These are phyloP conservation scores for Stichopus horrens DNA, from an alignment of 53 echinoderm and acorn worm genomes.

Conservation along the genomic window DNA sequence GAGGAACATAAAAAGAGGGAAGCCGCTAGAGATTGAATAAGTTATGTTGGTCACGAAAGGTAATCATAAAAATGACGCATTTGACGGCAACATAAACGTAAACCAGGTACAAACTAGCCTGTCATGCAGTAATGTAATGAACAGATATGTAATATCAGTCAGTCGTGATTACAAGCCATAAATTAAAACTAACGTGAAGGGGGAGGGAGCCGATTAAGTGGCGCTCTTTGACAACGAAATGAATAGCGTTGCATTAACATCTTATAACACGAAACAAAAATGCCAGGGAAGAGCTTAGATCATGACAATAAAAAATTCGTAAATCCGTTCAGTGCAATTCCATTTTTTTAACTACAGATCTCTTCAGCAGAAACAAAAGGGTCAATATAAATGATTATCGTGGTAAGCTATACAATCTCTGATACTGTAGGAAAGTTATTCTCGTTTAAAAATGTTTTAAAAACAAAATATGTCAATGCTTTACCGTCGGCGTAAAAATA, in stretches of 20 bases:
- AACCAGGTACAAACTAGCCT: not conserved
- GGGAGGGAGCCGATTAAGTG: not conserved
- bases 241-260: not conserved
- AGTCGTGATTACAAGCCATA: not conserved
- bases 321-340: too few species aligned
- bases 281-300: too few species aligned
- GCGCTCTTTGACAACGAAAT: not conserved
- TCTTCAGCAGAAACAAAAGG: too few species aligned
- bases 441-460: too few species aligned
- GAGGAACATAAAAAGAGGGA: not conserved
- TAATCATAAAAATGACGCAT: slow-evolving; percentile 20
- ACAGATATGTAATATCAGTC: slow-evolving; percentile 15
- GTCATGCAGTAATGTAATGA: slow-evolving; percentile 34
- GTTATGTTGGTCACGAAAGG: not conserved
- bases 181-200: not conserved
- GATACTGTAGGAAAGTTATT: too few species aligned
- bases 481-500: too few species aligned
- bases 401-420: too few species aligned
- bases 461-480: too few species aligned
- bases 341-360: too few species aligned
- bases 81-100: slow-evolving; percentile 11
- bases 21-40: not conserved
- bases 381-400: too few species aligned
- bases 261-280: too few species aligned
- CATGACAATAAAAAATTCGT: too few species aligned